Conservation (phyloP, 2,888 invertebrate genomes). For the Acrobasis suavella region DNA sequence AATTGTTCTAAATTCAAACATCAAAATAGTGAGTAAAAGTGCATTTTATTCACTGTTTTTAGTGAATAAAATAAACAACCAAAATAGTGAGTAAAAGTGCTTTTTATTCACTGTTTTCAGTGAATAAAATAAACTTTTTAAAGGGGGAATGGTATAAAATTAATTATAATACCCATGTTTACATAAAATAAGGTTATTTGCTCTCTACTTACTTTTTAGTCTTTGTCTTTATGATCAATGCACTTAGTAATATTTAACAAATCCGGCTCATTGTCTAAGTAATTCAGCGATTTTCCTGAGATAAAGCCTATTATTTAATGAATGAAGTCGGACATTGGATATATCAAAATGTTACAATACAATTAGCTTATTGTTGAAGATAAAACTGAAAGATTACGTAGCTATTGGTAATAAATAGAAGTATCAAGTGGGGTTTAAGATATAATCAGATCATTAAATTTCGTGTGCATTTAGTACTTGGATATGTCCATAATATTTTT, state of each 20-base stretch:
- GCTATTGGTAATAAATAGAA: slow-evolving; percentile 5
- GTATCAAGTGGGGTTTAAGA: neutral
- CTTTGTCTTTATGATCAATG: slow-evolving; percentile 1
- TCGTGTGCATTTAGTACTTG: too few species aligned
- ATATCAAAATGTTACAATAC: slow-evolving; percentile 38
- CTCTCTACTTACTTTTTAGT: neutral
- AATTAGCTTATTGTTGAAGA: slow-evolving; percentile 36
- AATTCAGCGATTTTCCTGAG: slow-evolving; percentile 47
- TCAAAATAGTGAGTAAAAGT: too few species aligned
- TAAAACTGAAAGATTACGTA: slow-evolving; percentile 31
- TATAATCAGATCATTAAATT: neutral
- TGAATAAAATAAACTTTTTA: too few species aligned
- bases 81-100: too few species aligned
- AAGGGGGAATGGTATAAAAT: too few species aligned
- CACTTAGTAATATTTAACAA: slow-evolving; percentile 4
- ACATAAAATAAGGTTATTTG: neutral
- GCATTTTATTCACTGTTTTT: too few species aligned
- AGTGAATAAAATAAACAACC: too few species aligned
- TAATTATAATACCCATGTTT: too few species aligned
- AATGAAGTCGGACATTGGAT: slow-evolving; percentile 39
- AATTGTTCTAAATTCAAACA: too few species aligned
- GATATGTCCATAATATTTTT: too few species aligned
- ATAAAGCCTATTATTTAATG: slow-evolving; percentile 47
- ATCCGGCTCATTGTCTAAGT: slow-evolving; percentile 19
- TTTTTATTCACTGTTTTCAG: too few species aligned